Percentiles rank a stretch among this genome's conserved stretches.
Conservation (phyloP, 2,888 invertebrate species). For the Dione juno region DNA sequence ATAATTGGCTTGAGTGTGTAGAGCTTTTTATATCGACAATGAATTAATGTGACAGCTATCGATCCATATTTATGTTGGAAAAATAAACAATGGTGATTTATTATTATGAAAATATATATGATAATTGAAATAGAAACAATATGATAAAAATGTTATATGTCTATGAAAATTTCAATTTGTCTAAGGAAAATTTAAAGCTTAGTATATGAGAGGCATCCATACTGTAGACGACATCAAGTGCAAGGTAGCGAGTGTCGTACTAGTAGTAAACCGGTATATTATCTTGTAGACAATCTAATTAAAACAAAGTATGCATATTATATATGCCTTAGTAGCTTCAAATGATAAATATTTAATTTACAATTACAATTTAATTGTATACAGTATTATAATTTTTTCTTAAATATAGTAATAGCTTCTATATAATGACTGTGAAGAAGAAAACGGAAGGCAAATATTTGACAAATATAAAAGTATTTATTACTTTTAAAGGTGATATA, state of each 20-base stretch:
- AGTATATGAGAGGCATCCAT: neutral
- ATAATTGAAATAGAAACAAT: neutral
- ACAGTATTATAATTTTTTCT: too few species aligned
- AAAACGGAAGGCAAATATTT: too few species aligned
- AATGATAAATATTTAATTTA: neutral
- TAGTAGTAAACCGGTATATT: conserved; percentile 14
- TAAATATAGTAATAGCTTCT: too few species aligned
- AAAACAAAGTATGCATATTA: neutral
- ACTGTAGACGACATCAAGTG: neutral
- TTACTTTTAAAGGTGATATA: too few species aligned
- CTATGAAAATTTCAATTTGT: too few species aligned
- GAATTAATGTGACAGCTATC: conserved; percentile 15
- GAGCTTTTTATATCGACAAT: conserved; percentile 7
- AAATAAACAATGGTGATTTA: conserved; percentile 3
- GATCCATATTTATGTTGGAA: conserved; percentile 20
- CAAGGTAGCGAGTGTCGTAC: conserved; percentile 9
- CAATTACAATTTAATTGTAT: neutral
- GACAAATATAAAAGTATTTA: too few species aligned
- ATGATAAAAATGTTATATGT: too few species aligned
- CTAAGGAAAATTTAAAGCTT: neutral
- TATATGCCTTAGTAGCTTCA: neutral
- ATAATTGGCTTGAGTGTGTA: conserved; percentile 1
- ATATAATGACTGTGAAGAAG: too few species aligned
- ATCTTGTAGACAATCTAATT: conserved; percentile 11
- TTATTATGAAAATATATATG: neutral